Evolutionary conservation across 2,113 vertebrate species (phyloP), one percentile per base, ranked within the genome.

Genomic region (Tyrannus savana): DNA sequence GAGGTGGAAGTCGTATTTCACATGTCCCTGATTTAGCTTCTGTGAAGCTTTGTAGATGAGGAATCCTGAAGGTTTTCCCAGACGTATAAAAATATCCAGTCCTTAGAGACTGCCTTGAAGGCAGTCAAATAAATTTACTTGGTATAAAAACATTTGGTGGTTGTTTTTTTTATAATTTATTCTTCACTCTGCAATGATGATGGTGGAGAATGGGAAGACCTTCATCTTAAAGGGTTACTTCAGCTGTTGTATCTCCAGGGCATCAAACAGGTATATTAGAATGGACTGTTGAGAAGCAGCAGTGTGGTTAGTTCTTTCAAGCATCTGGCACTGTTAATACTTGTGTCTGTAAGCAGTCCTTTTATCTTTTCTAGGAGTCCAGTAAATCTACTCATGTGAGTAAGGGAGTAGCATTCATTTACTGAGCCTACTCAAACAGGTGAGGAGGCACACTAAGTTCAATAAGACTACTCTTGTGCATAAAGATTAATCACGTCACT

Each of bases 401-500:
- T 62, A 56, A 80, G 71, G 46, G 50, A 83, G 63, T 31, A 87
- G 31, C 56, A 41, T 82, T 84, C 71, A 53, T 79, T 86, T 85
- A 80, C 46, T 23, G 33, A 84, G 55, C 39, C 82, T 73, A 15
- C 68, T 83, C 75, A 42, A 50, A 90, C 72, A 85, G 47, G 90
- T 85, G 50, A 91, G 63, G 63, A 88, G 68, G 47, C 41, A 56
- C 52, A 52, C 77, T 62, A 80, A 66, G 79, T 80, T 85, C 67
- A 71, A 6, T 66, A 66, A 82, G 90, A 55, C 62, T n/a, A 42
- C 72, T 58, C 59, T 73, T 74, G 75, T 77, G 90, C 55, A 50
- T 77, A 50, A 91, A 91, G 78, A 94, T 94, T 74, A 74, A 88
- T 90, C 75, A 80, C 9, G 14, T 86, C 92, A 47, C 71, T 80